A percentile compares a stretch with the other conserved stretches of the same genome.
Conservation (phyloP, 2,113 vertebrate species). For the Xenopus laevis region DNA sequence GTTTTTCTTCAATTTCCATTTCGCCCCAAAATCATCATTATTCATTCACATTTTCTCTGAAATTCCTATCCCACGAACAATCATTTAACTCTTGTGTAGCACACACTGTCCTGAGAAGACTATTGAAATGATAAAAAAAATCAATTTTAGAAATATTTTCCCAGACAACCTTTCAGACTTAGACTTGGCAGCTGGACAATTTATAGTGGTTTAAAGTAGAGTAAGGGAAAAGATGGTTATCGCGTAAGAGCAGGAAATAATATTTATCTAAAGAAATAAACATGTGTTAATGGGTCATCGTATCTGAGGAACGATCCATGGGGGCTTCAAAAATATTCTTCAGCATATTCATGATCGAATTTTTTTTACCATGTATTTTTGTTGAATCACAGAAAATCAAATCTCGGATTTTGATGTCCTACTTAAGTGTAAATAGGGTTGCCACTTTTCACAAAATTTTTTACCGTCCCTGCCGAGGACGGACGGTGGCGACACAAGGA, state of each 20-base stretch:
- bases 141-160: neutral
- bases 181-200: neutral
- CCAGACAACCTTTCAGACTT: neutral
- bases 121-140: neutral
- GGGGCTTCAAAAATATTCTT: too few species aligned
- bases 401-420: too few species aligned
- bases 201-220: neutral
- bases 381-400: too few species aligned
- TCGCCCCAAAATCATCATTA: slow-evolving; percentile 29
- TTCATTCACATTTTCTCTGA: slow-evolving; percentile 6
- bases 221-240: neutral
- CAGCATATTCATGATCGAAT: too few species aligned
- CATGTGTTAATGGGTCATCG: neutral
- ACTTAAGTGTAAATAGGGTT: too few species aligned
- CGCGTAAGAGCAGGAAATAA: neutral
- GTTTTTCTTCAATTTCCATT: slow-evolving; percentile 2
- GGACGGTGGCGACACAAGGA: too few species aligned
- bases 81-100: slow-evolving; percentile 16
- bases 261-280: neutral
- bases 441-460: too few species aligned
- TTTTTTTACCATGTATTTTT: too few species aligned
- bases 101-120: slow-evolving; percentile 6
- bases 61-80: slow-evolving; percentile 4
- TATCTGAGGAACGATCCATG: too few species aligned
- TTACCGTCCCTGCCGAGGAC: too few species aligned